Percentiles rank a stretch among this genome's conserved stretches.
phyloP scores from a whole-genome alignment of 2,888 invertebrate species.

The Muscina levida region DNA sequence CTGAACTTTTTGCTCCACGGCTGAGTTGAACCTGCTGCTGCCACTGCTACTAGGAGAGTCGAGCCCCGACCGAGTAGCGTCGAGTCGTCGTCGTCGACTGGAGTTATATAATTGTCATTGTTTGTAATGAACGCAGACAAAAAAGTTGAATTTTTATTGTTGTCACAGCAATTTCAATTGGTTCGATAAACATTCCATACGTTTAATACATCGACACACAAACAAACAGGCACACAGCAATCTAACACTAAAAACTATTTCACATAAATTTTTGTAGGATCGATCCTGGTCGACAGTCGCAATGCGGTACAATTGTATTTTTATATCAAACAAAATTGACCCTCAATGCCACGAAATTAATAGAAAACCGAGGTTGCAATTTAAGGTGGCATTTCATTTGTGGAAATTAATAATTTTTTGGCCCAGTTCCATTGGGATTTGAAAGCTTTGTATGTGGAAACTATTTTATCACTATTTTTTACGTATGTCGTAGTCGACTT shows the following conservation, averaged over 20 bases:
- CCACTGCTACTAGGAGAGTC: conserved; percentile 20
- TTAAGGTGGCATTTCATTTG: too few relatives aligned
- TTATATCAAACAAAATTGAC: too few relatives aligned
- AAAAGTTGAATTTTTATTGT: conserved; percentile 77
- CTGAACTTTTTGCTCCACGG: conserved; percentile 56
- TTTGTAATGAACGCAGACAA: conserved; percentile 60
- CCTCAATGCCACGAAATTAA: too few relatives aligned
- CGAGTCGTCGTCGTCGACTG: conserved; percentile 44
- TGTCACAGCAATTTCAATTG: conserved; percentile 79
- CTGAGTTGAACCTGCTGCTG: conserved; percentile 43
- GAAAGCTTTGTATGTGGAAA: too few relatives aligned
- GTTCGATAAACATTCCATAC: conserved; percentile 74
- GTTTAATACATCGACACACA: conserved; percentile 74
- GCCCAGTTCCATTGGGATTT: too few relatives aligned
- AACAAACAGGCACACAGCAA: conserved; percentile 50
- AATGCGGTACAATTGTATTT: neutral
- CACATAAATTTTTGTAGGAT: conserved; percentile 10
- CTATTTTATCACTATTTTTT: too few relatives aligned
- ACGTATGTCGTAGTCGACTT: too few relatives aligned
- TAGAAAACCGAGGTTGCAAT: too few relatives aligned
- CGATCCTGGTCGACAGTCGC: neutral
- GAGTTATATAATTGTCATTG: conserved; percentile 66
- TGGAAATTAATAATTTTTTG: too few relatives aligned
- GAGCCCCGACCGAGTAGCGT: too few relatives aligned
- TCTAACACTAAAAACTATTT: conserved; percentile 51